Conservation (phyloP, 1,140 invertebrate genomes). For the Lucilia cuprina region DNA sequence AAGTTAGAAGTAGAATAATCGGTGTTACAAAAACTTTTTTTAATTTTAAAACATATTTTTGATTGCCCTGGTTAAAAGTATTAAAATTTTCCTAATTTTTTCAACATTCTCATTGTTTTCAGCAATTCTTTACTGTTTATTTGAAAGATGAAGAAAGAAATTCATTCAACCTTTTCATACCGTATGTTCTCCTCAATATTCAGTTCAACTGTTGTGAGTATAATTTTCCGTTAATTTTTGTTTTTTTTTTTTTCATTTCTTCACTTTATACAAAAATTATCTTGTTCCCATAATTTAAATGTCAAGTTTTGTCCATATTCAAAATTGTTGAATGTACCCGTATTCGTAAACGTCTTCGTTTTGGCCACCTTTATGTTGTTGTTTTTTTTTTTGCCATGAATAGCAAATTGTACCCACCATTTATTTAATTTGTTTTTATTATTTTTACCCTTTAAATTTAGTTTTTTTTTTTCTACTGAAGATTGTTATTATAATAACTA, state of each 20-base stretch:
- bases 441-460: slow-evolving; percentile 3
- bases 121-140: background rate
- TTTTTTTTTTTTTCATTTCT: background rate
- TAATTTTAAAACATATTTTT: background rate
- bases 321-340: slow-evolving; percentile 34
- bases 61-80: background rate
- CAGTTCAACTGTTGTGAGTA: background rate
- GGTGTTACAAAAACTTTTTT: background rate
- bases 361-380: background rate
- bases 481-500: background rate
- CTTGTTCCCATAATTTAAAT: slow-evolving; percentile 41
- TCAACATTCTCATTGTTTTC: background rate
- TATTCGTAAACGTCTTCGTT: background rate
- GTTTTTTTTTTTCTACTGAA: background rate
- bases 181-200: background rate
- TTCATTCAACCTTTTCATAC: slow-evolving; percentile 18
- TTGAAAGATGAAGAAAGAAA: background rate
- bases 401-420: background rate
- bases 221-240: slow-evolving; percentile 25
- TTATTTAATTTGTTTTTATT: slow-evolving; percentile 1
- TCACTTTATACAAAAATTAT: slow-evolving; percentile 32
- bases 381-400: background rate
- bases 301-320: slow-evolving; percentile 40
- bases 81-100: no score
- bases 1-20: no score